Evolutionary conservation across 2,113 vertebrate genomes (phyloP).

Genomic region (Sterna hirundo): DNA sequence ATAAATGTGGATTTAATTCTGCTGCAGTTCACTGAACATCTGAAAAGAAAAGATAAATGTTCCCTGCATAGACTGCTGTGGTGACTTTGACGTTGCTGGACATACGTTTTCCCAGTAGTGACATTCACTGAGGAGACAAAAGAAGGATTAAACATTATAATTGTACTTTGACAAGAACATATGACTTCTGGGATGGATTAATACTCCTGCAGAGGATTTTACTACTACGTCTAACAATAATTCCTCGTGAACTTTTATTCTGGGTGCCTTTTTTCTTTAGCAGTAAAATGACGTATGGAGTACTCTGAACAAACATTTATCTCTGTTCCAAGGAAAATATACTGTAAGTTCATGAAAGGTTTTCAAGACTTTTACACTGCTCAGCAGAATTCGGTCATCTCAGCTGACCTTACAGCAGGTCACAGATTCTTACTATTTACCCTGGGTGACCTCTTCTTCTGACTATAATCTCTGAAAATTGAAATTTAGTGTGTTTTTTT

Average conservation of each 20-base stretch:
- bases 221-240: neutral
- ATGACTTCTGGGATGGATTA: slow-evolving; percentile 59
- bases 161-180: slow-evolving; percentile 59
- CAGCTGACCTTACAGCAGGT: neutral
- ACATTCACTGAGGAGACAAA: slow-evolving; percentile 61
- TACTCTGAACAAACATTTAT: neutral
- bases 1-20: slow-evolving; percentile 61
- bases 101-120: slow-evolving; percentile 37
- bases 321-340: neutral
- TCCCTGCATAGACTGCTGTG: neutral
- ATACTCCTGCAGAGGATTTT: slow-evolving; percentile 38
- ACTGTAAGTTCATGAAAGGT: neutral
- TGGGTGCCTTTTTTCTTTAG: neutral
- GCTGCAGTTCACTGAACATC: slow-evolving; percentile 54
- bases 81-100: slow-evolving; percentile 62
- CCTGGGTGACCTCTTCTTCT: neutral
- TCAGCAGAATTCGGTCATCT: neutral
- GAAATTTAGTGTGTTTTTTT: neutral
- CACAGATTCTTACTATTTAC: neutral
- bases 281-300: neutral
- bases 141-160: slow-evolving; percentile 30
- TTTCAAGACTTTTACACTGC: neutral
- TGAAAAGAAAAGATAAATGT: slow-evolving; percentile 56
- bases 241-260: slow-evolving; percentile 43
- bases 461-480: neutral